Percentiles rank a stretch among this genome's conserved stretches.
Conservation (phyloP, 2,888 invertebrate genomes). For the Glyphotaelius pellucidus region DNA sequence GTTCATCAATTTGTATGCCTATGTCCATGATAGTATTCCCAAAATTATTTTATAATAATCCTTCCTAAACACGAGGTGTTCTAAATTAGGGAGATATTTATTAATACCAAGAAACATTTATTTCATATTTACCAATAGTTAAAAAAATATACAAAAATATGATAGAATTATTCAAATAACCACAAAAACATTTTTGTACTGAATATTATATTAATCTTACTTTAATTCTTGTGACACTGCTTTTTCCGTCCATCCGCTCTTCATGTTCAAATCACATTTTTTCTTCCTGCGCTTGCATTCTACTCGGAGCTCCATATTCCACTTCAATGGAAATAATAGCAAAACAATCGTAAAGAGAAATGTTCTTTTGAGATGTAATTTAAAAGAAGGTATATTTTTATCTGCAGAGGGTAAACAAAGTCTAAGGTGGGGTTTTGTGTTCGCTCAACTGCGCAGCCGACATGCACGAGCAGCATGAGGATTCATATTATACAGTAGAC, state of each 20-base stretch:
- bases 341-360: background rate
- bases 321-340: background rate
- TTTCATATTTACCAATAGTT: no score
- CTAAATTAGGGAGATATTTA: no score
- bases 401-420: background rate
- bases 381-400: background rate
- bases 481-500: background rate
- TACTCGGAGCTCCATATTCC: background rate
- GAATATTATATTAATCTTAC: background rate
- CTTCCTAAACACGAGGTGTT: no score
- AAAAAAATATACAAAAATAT: no score
- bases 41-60: no score
- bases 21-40: no score
- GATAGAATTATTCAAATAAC: no score
- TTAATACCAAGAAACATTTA: no score
- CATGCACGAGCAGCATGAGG: background rate
- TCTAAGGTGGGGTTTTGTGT: background rate
- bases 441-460: background rate
- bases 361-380: background rate
- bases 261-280: background rate
- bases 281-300: background rate
- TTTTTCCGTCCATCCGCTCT: background rate
- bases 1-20: no score
- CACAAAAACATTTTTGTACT: no score
- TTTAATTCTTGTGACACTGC: background rate